phyloP scores from a whole-genome alignment of 2,113 vertebrate species.

The Macroglossus sobrinus region DNA sequence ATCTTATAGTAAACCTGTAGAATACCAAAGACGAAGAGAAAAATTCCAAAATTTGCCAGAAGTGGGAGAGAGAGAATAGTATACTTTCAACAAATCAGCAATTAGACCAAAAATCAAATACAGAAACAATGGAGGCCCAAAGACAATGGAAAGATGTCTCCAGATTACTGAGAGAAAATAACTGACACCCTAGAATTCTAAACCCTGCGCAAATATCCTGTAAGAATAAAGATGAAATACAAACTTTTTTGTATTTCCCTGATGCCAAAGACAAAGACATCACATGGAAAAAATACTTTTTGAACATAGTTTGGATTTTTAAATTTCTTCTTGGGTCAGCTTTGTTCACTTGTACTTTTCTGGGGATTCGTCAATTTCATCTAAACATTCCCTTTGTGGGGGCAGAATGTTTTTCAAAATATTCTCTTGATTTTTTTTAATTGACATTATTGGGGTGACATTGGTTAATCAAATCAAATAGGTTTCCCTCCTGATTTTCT shows the following conservation, averaged over 20 bases:
- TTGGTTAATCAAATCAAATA: too few species aligned
- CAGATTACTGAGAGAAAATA: not conserved
- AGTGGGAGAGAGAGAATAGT: not conserved
- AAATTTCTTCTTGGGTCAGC: not conserved
- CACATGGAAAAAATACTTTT: not conserved
- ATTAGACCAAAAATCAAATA: not conserved
- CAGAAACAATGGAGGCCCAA: not conserved
- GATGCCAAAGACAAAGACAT: slow-evolving; percentile 1
- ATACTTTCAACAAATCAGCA: not conserved
- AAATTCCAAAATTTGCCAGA: not conserved
- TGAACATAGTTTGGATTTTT: not conserved
- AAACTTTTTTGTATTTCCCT: not conserved
- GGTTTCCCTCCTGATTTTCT: not conserved
- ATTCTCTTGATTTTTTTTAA: not conserved
- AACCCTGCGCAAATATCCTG: not conserved
- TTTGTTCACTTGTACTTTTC: slow-evolving; percentile 9
- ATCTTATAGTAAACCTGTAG: not conserved
- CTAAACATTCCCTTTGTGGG: not conserved
- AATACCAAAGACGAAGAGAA: not conserved
- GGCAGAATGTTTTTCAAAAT: not conserved
- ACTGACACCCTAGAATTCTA: not conserved
- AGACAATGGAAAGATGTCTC: not conserved
- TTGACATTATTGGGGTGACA: too few species aligned
- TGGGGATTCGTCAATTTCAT: slow-evolving; percentile 26
- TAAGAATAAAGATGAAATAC: not conserved